These are phyloP conservation scores for Enteromius radiatus DNA, from an alignment of 2,797 vertebrate genomes.

Conservation along the genomic window DNA sequence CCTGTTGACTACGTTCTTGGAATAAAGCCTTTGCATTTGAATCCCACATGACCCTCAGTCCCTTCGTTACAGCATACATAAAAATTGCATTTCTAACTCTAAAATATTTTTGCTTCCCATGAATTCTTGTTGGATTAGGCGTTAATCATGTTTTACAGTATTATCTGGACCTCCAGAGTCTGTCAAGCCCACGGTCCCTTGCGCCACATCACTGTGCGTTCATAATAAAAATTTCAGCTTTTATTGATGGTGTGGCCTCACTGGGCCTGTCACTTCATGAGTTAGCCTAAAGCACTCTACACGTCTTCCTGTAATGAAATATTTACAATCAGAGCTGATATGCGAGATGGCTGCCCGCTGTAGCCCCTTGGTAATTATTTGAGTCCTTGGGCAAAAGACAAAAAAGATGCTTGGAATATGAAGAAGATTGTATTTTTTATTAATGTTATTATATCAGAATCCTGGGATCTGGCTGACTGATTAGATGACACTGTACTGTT, in stretches of 20 bases:
- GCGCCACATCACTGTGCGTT: conserved; percentile 29
- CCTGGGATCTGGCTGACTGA: conserved; percentile 6
- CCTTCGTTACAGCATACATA: no score
- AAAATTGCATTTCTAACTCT: no score
- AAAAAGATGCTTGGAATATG: conserved; percentile 6
- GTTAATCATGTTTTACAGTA: conserved; percentile 48
- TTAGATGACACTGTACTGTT: neutral
- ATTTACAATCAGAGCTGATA: conserved; percentile 50
- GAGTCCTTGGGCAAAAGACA: conserved; percentile 37
- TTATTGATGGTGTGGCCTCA: conserved; percentile 43
- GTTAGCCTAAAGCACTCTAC: conserved; percentile 46
- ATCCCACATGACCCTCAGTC: no score
- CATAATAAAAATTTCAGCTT: conserved; percentile 30
- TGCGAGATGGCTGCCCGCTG: conserved; percentile 39
- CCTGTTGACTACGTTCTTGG: no score
- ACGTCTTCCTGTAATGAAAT: conserved; percentile 52
- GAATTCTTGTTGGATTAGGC: neutral
- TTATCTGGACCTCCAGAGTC: conserved; percentile 27
- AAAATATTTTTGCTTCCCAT: neutral
- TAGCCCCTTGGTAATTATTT: conserved; percentile 47
- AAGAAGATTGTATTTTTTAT: conserved; percentile 21
- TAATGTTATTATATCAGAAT: conserved; percentile 1
- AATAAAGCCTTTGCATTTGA: no score
- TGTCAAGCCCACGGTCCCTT: conserved; percentile 19
- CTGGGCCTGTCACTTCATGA: conserved; percentile 36